Base-by-base conservation (phyloP, 2,888 invertebrate species). In the Zele albiditarsus region DNA sequence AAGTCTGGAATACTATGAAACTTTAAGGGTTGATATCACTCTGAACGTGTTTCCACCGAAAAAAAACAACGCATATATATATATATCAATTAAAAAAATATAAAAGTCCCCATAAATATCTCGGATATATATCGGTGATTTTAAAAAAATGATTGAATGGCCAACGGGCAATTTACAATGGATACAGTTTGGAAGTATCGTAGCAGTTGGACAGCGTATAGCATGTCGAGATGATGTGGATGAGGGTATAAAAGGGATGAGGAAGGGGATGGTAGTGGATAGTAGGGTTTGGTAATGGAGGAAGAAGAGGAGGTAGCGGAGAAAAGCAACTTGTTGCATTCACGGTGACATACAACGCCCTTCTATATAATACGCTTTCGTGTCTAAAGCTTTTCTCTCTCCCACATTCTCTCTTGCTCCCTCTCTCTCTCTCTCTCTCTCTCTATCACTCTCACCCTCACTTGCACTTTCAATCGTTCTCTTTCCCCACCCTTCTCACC, bases 291-390 rank as follows among this genome's bases (percentile, higher is more conserved):
- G 25, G 68, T 31, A 42, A 57, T 38, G 58, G 31, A 16, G 27
- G 63, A 53, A n/a, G n/a, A 53, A 71, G 67, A 28, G 70, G 53
- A 53, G 71, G 49, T 62, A 38, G 75, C 53, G 77, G 78, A 74
- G 73, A 70, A 75, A 75, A 77, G 75, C 87, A 88, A 88, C 88
- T 88, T 88, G 88, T 88, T 88, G 88, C 88, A 69, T 77, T 78
- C 81, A 80, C 82, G 84, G 84, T 85, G 85, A 87, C 87, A 86
- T 82, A 86, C 83, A 84, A 83, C 82, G 82, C 82, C 81, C 77
- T 82, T 82, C 79, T 53, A 53, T 20, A 53, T 82, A 80, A 80
- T 77, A 77, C 77, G 80, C 80, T 77, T 78, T 77, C 80, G 79
- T 82, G 77, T 80, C 80, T 74, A 75, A 79, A 79, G 79, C 77